Conservation (phyloP, 37 sponge, comb jelly and placozoan species). For the Haliclona indistincta region DNA sequence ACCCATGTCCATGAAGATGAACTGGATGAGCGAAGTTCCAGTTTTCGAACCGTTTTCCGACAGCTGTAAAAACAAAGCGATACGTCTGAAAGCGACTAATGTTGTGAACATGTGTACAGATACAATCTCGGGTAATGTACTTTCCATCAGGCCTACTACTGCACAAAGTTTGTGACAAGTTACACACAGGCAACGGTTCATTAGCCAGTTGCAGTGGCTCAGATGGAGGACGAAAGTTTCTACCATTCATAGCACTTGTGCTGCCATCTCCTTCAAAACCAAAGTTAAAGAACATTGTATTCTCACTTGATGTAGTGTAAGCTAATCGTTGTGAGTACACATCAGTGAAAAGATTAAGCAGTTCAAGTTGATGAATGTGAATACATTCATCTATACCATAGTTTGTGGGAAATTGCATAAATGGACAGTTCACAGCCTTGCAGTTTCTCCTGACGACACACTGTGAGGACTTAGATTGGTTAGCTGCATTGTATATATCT, state of each 20-base stretch:
- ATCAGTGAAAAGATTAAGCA: constrained; percentile 4
- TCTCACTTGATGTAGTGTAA: not conserved
- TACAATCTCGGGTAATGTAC: not conserved
- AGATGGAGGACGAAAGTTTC: constrained; percentile 28
- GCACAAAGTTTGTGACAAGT: too few relatives aligned
- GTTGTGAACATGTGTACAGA: constrained; percentile 1
- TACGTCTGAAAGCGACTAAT: not conserved
- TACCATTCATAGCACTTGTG: constrained; percentile 37
- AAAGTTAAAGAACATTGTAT: constrained; percentile 32
- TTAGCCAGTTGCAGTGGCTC: not conserved
- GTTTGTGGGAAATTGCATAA: constrained; percentile 36
- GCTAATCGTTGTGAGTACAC: constrained; percentile 13
- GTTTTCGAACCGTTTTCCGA: not conserved
- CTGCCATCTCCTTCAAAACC: constrained; percentile 16
- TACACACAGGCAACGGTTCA: not conserved
- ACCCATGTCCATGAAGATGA: constrained; percentile 77
- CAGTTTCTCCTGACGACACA: constrained; percentile 23
- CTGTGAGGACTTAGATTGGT: not conserved
- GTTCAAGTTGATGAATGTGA: constrained; percentile 19
- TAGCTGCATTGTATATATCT: constrained; percentile 12
- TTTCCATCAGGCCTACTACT: not conserved
- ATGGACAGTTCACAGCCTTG: constrained; percentile 79
- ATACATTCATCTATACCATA: constrained; percentile 36
- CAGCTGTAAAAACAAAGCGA: not conserved
- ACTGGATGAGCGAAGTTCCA: constrained; percentile 51